Evolutionary conservation across 2,113 vertebrate species (phyloP).

Genomic region (Cochlearius cochlearius): DNA sequence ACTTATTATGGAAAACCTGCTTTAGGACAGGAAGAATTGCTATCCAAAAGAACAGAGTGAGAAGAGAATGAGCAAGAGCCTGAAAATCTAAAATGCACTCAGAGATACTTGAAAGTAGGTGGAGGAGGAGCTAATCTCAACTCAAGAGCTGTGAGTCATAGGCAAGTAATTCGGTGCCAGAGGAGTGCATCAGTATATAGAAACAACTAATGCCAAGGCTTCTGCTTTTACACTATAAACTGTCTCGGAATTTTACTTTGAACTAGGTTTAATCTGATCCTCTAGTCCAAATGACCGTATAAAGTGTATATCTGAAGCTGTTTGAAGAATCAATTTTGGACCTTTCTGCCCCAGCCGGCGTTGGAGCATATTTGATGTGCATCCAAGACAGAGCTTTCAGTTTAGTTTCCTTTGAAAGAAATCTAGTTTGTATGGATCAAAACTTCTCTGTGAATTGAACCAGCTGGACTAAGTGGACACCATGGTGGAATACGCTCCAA

Average conservation of each 20-base stretch:
- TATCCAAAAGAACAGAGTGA: not conserved
- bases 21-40: not conserved
- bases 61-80: not conserved
- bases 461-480: not conserved
- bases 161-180: not conserved
- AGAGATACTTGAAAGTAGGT: not conserved
- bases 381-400: not conserved
- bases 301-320: not conserved
- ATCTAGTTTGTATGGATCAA: not conserved
- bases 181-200: not conserved
- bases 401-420: not conserved
- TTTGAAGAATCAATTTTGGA: not conserved
- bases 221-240: not conserved
- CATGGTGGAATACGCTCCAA: not conserved
- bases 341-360: not conserved
- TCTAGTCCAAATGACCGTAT: not conserved
- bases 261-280: not conserved
- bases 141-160: constrained; percentile 18
- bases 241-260: not conserved
- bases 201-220: not conserved
- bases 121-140: constrained; percentile 5
- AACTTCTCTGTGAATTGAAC: not conserved
- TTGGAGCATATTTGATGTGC: not conserved
- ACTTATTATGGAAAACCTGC: not conserved
- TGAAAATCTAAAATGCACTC: not conserved